Evolutionary conservation across 2,797 vertebrate genomes (phyloP), one percentile per base, ranked within the genome.

Genomic region (Tolypeutes matacus): DNA sequence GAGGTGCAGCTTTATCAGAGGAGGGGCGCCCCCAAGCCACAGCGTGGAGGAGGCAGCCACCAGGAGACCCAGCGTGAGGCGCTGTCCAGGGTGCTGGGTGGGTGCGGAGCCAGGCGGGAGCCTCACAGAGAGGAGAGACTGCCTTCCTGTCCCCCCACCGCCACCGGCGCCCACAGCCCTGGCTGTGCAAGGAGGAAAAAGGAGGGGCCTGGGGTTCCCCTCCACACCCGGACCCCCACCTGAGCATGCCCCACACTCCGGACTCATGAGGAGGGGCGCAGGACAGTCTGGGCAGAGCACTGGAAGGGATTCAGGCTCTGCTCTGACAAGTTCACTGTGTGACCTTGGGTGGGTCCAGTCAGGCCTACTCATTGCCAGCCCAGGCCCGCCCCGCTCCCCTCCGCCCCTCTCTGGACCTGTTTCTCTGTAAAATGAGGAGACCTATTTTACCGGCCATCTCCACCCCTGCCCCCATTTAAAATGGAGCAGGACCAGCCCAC

Each of bases 31-130:
- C 42, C 21, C 78, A 78, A 78, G 53, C 86, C 77, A 29, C 21
- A 72, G 60, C 0, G 13, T 76, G 75, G 70, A 3, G 5, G 10
- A 62, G 10, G 69, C n/a, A 1, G 58, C 77, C 53, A 3, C 73
- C 31, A 58, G 14, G 23, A 39, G 31, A 31, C 14, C 76, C 86
- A 18, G 89, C 0, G 0, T 6, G 89, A 4, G 94, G 90, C 7
- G 96, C 97, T 97, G 97, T 97, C 97, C 97, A 97, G 95, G 97
- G 97, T 97, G 95, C 97, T 97, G 92, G 96, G 77, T 7, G 1
- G 69, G 56, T 39, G 70, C 34, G 0, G n/a, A 0, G 2, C 82
- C 89, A 53, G 25, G 56, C 0, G 0, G 56, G 25, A 80, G 58
- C 39, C 42, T 51, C 9, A 2, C 14, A 0, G 12, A 58, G 60